Conservation (phyloP, 2,888 invertebrate genomes). For the Microctonus brassicae region DNA sequence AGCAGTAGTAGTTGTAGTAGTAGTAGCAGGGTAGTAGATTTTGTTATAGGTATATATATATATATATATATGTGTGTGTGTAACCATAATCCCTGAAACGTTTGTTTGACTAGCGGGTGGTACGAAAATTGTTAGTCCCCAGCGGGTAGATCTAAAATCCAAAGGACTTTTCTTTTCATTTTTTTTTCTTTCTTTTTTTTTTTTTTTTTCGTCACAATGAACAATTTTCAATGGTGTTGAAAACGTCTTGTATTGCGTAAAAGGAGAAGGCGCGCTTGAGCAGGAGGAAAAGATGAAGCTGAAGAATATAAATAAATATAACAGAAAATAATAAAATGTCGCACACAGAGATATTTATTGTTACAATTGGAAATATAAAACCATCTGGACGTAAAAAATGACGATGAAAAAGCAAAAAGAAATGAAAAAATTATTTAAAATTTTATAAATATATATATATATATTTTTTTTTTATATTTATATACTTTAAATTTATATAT, state of each 20-base stretch:
- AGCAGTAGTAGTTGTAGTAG: too few relatives aligned
- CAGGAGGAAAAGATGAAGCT: neutral
- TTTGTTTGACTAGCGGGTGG: constrained; percentile 3
- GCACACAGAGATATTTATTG: constrained; percentile 1
- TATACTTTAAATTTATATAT: too few relatives aligned
- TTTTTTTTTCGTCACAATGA: neutral
- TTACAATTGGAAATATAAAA: constrained; percentile 27
- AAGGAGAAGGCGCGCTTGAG: neutral
- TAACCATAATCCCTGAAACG: neutral
- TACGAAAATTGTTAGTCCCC: constrained; percentile 1
- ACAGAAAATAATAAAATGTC: neutral
- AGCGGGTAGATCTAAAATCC: neutral
- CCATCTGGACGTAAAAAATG: constrained; percentile 12
- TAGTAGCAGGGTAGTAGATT: neutral
- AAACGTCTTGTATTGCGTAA: neutral
- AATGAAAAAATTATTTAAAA: constrained; percentile 21
- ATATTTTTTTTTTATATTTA: too few relatives aligned
- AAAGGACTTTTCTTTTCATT: neutral
- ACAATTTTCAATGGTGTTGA: constrained; percentile 3
- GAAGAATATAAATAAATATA: neutral
- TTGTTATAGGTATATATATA: too few relatives aligned
- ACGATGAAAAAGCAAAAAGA: constrained; percentile 13
- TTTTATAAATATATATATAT: neutral
- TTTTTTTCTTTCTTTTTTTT: too few relatives aligned
- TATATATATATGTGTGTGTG: neutral